phyloP scores from a whole-genome alignment of 1,140 invertebrate genomes.

The Drosophila sucinea region DNA sequence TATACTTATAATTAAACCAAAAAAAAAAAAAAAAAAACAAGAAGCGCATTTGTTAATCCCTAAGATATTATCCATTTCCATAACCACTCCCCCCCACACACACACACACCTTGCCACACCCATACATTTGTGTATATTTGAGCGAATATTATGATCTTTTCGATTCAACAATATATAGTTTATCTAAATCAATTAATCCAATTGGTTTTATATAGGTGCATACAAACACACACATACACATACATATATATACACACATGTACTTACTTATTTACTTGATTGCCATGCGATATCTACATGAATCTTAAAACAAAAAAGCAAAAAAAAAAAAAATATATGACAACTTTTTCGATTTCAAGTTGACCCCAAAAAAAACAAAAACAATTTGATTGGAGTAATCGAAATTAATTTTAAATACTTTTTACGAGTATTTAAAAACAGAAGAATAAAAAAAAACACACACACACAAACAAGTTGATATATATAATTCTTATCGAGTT shows the following conservation, averaged over 20 bases:
- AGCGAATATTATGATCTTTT: neutral
- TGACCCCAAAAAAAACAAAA: conserved; percentile 2
- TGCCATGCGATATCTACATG: conserved; percentile 7
- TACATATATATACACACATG: neutral
- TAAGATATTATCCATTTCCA: neutral
- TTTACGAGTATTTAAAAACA: conserved; percentile 11
- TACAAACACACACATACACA: neutral
- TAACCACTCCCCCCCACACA: neutral
- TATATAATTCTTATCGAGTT: neutral
- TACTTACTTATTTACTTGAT: conserved; percentile 8
- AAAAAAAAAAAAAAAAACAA: neutral
- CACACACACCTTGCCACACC: neutral
- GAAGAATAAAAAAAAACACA: no score
- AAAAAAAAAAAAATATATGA: neutral
- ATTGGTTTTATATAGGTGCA: neutral
- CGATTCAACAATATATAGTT: neutral
- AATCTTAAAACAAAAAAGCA: neutral
- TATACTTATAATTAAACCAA: no score
- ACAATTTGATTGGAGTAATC: neutral
- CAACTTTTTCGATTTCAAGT: no score
- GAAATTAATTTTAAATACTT: conserved; percentile 2
- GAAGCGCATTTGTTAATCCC: neutral
- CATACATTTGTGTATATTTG: neutral
- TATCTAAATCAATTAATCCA: neutral
- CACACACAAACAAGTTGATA: conserved; percentile 4